phyloP scores from a whole-genome alignment of 2,888 invertebrate genomes.

The Seira sanloemensis region DNA sequence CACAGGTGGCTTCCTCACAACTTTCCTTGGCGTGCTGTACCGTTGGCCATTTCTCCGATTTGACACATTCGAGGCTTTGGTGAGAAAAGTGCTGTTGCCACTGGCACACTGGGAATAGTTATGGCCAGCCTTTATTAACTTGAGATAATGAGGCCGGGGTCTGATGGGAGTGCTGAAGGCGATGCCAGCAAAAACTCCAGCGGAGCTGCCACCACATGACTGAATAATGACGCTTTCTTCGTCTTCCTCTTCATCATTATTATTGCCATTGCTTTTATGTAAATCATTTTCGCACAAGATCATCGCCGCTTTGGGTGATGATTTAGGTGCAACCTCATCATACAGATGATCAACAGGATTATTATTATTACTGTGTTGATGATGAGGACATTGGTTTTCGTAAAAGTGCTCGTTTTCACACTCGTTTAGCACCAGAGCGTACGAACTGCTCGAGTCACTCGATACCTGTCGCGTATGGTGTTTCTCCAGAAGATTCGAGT shows the following conservation, averaged over 20 bases:
- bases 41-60: constrained; percentile 11
- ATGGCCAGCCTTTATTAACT: background rate
- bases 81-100: constrained; percentile 17
- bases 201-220: background rate
- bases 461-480: constrained; percentile 54
- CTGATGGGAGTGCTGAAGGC: constrained; percentile 62
- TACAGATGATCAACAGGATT: constrained; percentile 7
- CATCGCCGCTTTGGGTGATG: constrained; percentile 18
- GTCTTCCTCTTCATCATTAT: constrained; percentile 10
- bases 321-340: constrained; percentile 31
- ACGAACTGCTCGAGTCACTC: constrained; percentile 23
- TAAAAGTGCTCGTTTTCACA: constrained; percentile 44
- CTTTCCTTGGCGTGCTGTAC: constrained; percentile 58
- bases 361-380: constrained; percentile 13
- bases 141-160: background rate
- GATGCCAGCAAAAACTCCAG: constrained; percentile 21
- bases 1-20: constrained; percentile 70
- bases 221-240: constrained; percentile 59
- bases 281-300: constrained; percentile 18
- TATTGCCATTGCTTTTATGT: constrained; percentile 27
- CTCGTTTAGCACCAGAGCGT: constrained; percentile 29
- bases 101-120: constrained; percentile 29
- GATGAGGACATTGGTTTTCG: too few relatives aligned
- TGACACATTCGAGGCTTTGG: constrained; percentile 27
- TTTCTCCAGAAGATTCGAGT: constrained; percentile 32